Evolutionary conservation across 2,113 vertebrate species (phyloP).

Genomic region (Rhinogobius similis): DNA sequence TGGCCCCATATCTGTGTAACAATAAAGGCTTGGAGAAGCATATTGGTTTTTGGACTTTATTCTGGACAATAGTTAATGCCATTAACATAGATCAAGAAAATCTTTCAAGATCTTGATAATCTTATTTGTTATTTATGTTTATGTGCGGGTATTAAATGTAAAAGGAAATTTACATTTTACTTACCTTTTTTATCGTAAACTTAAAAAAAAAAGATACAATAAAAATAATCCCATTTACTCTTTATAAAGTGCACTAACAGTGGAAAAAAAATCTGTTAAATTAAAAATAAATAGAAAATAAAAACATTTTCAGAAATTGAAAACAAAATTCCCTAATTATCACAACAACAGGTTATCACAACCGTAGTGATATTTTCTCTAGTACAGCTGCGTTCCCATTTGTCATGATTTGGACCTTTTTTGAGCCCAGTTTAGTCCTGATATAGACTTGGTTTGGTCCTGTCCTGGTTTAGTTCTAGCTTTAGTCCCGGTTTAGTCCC

Average conservation of each 20-base stretch:
- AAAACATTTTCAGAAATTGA: constrained; percentile 2
- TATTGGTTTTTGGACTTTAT: constrained; percentile 41
- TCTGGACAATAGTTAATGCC: constrained; percentile 27
- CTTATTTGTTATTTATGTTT: no score
- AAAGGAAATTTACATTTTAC: not conserved
- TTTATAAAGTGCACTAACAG: constrained; percentile 32
- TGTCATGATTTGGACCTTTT: no score
- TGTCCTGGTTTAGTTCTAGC: no score
- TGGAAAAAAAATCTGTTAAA: not conserved
- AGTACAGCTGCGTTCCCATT: no score
- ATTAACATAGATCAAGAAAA: constrained; percentile 13
- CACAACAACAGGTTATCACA: no score
- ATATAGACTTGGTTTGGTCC: no score
- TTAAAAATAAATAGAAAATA: not conserved
- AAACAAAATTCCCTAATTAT: constrained; percentile 1
- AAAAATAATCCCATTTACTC: not conserved
- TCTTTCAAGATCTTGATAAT: no score
- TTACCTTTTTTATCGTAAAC: not conserved
- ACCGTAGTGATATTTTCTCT: no score
- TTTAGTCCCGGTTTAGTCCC: no score
- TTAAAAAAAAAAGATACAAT: not conserved
- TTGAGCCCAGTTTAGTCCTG: no score
- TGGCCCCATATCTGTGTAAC: constrained; percentile 66
- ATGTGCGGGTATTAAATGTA: not conserved
- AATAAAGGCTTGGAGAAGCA: constrained; percentile 70